Evolutionary conservation across 2,113 vertebrate species (phyloP), one percentile per base, ranked within the genome.

Genomic region (Lophotis ruficrista): DNA sequence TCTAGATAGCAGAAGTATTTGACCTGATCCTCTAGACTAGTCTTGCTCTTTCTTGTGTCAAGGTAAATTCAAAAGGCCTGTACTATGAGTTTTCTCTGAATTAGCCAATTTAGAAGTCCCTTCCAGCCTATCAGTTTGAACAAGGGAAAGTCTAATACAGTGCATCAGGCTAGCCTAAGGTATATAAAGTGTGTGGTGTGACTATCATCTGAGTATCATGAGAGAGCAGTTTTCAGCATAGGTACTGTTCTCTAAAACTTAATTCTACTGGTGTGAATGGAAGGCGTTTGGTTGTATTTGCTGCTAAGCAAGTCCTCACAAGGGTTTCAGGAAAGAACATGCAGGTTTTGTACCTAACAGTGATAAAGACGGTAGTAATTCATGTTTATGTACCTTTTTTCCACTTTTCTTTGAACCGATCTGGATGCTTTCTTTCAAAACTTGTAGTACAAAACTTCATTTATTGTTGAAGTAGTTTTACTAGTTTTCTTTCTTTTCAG

Each of bases 371-470:
- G 53, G 21, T 38, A 66, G 17, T 45, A 41, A 66, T 79, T 82
- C 57, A 24, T 47, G 30, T n/a, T 53, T 83, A 21, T 1, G 7
- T 58, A 65, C 24, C 33, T 6, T 35, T 87, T 89, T 85, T 60
- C 19, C 17, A 14, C 50, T 94, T 90, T 60, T 43, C 33, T 89
- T 81, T 91, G 45, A 87, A 45, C 82, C 2, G 41, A 70, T 87
- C 75, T 41, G 88, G 89, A 95, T 96, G 84, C 87, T 97, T 90
- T 68, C 70, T 85, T 93, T 58, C 27, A 61, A 80, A 80, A 23
- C 25, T 37, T 7, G 0, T 71, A 87, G 58, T 62, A 54, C 58
- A 85, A 51, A 83, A 27, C 4, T n/a, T 27, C 10, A 54, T 76
- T 54, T 37, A 37, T 35, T 45, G 9, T 62, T 83, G 43, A 47